A percentile compares a stretch with the other conserved stretches of the same genome.
phyloP scores from a whole-genome alignment of 2,888 invertebrate genomes.

The Cataglyphis albicans region DNA sequence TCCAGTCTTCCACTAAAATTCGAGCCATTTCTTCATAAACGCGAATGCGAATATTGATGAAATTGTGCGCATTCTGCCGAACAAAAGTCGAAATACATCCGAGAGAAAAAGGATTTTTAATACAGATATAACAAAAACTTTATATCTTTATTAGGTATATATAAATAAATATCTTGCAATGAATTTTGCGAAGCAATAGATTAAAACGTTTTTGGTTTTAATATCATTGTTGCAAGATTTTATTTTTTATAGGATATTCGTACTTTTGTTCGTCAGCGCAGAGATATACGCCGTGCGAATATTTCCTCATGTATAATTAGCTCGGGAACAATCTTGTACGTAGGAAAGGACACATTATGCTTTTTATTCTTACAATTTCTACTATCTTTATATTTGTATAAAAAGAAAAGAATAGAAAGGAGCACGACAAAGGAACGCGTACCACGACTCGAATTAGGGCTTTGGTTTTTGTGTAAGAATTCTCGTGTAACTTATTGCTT shows the following conservation, averaged over 20 bases:
- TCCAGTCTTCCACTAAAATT: constrained; percentile 73
- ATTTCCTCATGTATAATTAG: constrained; percentile 35
- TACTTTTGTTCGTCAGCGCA: constrained; percentile 33
- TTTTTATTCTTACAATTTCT: constrained; percentile 28
- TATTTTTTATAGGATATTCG: neutral
- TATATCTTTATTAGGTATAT: neutral
- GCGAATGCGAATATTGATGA: constrained; percentile 16
- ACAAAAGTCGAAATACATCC: constrained; percentile 21
- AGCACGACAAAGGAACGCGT: constrained; percentile 51
- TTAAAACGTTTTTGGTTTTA: neutral
- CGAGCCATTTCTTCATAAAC: constrained; percentile 47
- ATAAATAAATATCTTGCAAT: neutral
- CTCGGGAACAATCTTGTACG: constrained; percentile 36
- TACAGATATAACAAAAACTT: neutral
- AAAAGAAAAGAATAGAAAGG: constrained; percentile 6
- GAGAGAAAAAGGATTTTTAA: neutral
- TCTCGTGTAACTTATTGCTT: constrained; percentile 86
- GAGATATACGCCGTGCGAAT: neutral
- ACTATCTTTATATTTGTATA: constrained; percentile 42
- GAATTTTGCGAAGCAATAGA: neutral
- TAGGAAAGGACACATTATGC: constrained; percentile 27
- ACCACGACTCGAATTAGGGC: constrained; percentile 65
- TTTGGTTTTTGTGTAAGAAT: constrained; percentile 73
- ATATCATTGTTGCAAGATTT: neutral
- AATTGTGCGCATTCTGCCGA: constrained; percentile 22